Evolutionary conservation across 2,113 vertebrate genomes (phyloP), one percentile per base, ranked within the genome.

Genomic region (Rhynchomys soricoides): DNA sequence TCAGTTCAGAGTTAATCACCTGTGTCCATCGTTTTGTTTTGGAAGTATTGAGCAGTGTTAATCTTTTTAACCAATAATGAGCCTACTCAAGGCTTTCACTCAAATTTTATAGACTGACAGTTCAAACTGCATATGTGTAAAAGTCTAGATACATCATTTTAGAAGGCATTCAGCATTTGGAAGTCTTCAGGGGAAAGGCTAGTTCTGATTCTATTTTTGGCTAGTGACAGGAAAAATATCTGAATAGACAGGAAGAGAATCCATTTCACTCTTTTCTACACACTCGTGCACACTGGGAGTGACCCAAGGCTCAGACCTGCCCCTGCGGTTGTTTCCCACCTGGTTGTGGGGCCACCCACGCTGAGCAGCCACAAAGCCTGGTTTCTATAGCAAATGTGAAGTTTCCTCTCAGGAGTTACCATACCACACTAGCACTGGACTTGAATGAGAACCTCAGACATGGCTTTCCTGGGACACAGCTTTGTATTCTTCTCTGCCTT

Each of bases 401-500:
- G 22, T 97, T 97, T 97, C 45, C 86, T 90, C 94, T 59, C 57
- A n/a, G 89, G 5, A 48, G 81, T 89, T 7, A 6, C 93, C 73
- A 21, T 64, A 48, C 12, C 17, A 22, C 68, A n/a, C 88, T 79
- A 91, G 83, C 71, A 88, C 40, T 89, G 78, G 62, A 64, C 70
- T 75, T 52, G 34, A 74, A 66, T 12, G 68, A 89, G 85, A 40
- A 74, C 87, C 87, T 92, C 70, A 13, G 57, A 92, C 89, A 71
- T 57, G 75, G 34, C 59, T 95, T 94, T 92, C 90, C 66, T 88
- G 95, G 95, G 95, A 92, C 95, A 92, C 7, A 71, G 87, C 66
- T 92, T 57, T 52, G 45, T 86, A 62, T 92, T 95, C 96, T 91
- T 96, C 85, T 55, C 89, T 90, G 81, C n/a, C 48, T 91, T 73